A percentile compares a stretch with the other conserved stretches of the same genome.
phyloP scores from a whole-genome alignment of 2,888 invertebrate genomes.

The Dione juno region DNA sequence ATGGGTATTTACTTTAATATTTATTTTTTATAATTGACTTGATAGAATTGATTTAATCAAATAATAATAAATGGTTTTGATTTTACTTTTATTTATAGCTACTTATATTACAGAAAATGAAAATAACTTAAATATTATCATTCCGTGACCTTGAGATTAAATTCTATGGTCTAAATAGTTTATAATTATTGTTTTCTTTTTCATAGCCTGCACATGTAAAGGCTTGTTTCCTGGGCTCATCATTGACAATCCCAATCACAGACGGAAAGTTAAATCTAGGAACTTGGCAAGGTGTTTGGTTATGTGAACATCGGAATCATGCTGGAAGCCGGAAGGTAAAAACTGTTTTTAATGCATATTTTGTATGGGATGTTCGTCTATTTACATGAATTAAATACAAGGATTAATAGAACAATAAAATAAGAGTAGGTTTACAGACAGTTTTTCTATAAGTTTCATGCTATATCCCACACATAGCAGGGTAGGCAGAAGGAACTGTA shows the following conservation, averaged over 20 bases:
- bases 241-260: slow-evolving; percentile 97
- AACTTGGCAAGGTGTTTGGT: slow-evolving; percentile 99
- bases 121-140: background rate
- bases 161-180: background rate
- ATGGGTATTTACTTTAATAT: too few species aligned
- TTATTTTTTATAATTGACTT: too few species aligned
- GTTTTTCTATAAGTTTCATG: background rate
- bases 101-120: background rate
- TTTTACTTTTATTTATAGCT: background rate
- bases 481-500: too few species aligned
- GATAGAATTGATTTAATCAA: too few species aligned
- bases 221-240: slow-evolving; percentile 97
- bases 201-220: slow-evolving; percentile 97
- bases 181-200: slow-evolving; percentile 37
- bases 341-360: background rate
- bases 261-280: slow-evolving; percentile 97
- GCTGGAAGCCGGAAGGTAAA: slow-evolving; percentile 93
- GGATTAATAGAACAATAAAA: too few species aligned
- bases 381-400: too few species aligned
- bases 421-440: too few species aligned
- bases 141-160: background rate
- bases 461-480: too few species aligned
- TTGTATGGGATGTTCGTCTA: too few species aligned
- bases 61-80: too few species aligned
- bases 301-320: slow-evolving; percentile 98